phyloP scores from a whole-genome alignment of 2,113 vertebrate species.

The Orientallactaga bullata region DNA sequence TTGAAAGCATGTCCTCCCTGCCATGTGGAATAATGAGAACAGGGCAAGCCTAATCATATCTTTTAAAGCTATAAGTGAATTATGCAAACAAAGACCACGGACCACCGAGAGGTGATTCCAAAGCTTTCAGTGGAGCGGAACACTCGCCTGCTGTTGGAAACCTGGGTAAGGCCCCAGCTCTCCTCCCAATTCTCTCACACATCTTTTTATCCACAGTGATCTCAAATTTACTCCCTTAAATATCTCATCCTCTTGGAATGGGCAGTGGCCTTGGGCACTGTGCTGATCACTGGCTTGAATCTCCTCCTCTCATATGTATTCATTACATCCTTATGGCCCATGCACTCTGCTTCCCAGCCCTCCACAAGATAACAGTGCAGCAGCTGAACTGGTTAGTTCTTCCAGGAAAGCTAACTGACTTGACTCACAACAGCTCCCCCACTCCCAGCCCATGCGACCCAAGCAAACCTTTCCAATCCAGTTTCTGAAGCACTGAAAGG shows the following conservation, averaged over 20 bases:
- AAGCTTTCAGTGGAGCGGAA: background rate
- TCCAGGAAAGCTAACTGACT: constrained; percentile 68
- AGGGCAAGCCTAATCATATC: constrained; percentile 47
- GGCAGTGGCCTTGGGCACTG: constrained; percentile 69
- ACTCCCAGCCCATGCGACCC: too few relatives aligned
- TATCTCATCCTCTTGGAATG: constrained; percentile 71
- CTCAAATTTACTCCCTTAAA: constrained; percentile 72
- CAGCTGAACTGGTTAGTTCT: constrained; percentile 48
- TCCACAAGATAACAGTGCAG: constrained; percentile 45
- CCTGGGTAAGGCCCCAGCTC: constrained; percentile 54
- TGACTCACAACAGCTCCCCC: background rate
- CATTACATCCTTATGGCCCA: constrained; percentile 80
- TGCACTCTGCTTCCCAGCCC: constrained; percentile 16
- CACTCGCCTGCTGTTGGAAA: background rate
- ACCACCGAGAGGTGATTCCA: background rate
- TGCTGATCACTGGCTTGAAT: constrained; percentile 73
- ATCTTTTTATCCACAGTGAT: constrained; percentile 53
- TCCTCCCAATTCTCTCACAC: background rate
- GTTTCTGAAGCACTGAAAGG: constrained; percentile 57
- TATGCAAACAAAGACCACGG: constrained; percentile 77
- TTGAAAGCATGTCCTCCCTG: constrained; percentile 77
- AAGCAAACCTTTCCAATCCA: constrained; percentile 62
- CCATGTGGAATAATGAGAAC: constrained; percentile 77
- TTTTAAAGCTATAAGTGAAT: constrained; percentile 70
- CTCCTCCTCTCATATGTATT: constrained; percentile 78